Conservation (phyloP, 2,888 invertebrate genomes). For the Noctua fimbriata region DNA sequence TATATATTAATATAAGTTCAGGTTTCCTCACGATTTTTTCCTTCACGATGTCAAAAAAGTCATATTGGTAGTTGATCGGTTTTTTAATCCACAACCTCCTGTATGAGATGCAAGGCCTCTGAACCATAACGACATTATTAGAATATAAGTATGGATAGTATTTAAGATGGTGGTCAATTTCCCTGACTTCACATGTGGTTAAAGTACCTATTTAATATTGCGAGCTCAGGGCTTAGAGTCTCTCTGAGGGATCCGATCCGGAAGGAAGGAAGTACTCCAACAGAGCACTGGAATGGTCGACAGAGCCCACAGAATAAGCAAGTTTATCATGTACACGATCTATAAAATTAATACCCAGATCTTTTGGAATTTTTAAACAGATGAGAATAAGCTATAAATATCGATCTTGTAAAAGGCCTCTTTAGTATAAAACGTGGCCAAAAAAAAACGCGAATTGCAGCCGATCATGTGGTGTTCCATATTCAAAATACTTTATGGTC, state of each 20-base stretch:
- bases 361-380: constrained; percentile 7
- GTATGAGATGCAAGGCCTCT: too few species aligned
- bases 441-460: not conserved
- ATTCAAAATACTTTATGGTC: not conserved
- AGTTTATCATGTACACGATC: not conserved
- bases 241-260: not conserved
- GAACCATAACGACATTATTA: not conserved
- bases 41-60: not conserved
- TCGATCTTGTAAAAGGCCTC: not conserved
- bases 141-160: not conserved
- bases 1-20: not conserved
- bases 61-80: not conserved
- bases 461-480: not conserved
- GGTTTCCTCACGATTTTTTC: not conserved
- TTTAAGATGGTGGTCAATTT: not conserved
- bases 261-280: not conserved
- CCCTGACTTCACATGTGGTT: too few species aligned
- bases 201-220: not conserved
- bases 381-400: constrained; percentile 32
- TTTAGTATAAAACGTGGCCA: constrained; percentile 7
- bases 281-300: not conserved
- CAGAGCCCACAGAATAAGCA: not conserved
- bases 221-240: not conserved
- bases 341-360: not conserved
- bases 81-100: too few species aligned